Base-by-base conservation (phyloP, 2,797 vertebrate species). In the Bradypodion ventrale region DNA sequence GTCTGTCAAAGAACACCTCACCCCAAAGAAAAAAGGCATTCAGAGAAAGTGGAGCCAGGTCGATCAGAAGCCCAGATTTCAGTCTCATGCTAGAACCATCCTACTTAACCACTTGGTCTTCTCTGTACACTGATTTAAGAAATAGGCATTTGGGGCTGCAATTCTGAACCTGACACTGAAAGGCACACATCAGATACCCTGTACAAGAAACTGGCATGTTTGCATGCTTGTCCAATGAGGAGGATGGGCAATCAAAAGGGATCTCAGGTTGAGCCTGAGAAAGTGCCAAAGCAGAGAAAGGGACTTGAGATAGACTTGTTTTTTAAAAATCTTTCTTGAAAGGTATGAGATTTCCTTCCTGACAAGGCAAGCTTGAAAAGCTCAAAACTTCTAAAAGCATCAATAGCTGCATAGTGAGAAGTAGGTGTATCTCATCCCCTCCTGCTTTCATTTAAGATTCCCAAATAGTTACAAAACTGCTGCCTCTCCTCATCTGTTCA, bases 171-270 rank as follows among this genome's bases (percentile, higher is more conserved):
- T 94, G 93, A 94, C 95, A 95, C 95, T 92, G 94, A 94, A 96
- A 96, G 96, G 96, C 95, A 96, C 96, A 92, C 94, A 90, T 94
- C 95, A 93, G 93, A 95, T 95, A 96, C 94, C 95, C 96, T 96
- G 95, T 95, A 94, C 92, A 93, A 94, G 92, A 85, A 96, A 94
- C 93, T 89, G 91, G 62, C 86, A 90, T 87, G 93, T 91, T 91
- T 89, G 93, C 94, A 93, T 81, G 52, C 52, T 56, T 56, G 52
- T 69, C 93, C 90, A 87, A 25, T 79, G 89, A 82, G 66, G 90
- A 88, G 66, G 90, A 88, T 88, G 91, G 92, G 91, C 92, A 92
- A 92, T 74, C 60, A 52, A 69, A 5, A n/a, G 93, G 70, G 90
- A 91, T 35, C 87, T 86, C 52, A 25, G 89, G 93, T 90, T 83